Base-by-base conservation (phyloP, 2,888 invertebrate species). In the Platycheirus rosarum region DNA sequence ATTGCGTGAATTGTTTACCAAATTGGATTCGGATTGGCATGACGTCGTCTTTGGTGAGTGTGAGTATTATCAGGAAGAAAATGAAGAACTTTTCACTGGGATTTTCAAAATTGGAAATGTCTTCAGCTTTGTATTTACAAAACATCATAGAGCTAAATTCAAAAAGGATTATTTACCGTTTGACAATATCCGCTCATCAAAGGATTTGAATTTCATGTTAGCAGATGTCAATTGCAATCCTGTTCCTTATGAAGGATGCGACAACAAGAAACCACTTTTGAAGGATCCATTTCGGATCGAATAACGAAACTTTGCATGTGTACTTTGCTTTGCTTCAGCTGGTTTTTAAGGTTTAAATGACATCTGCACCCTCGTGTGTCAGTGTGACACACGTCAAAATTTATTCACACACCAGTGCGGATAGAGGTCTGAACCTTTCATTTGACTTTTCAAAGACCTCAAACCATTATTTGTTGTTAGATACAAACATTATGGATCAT, bases 1-100 rank as follows among this genome's bases (percentile, higher is more conserved):
- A 57, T 26, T 13, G 51, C 73, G 73, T 73, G 78, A 40, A 63
- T 68, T 73, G 73, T 68, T 74, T 79, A 68, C 55, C 62, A 62
- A 78, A 68, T 60, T 44, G 57, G 23, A 49, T 63, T 69, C 26
- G 40, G 20, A 57, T 57, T 4, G 35, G 51, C 18, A 65, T 65
- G 29, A 14, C 44, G n/a, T n/a, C n/a, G 18, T 26, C n/a, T 16
- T 6, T 11, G 1, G 26, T 6, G 20, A 53, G 26, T 11, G 18
- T 48, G 49, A 49, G 14, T 14, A 14, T 26, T 29, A 29, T 55
- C 53, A 37, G 32, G 8, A 55, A 65, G 57, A 68, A 55, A 7
- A 32, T 29, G 7, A 51, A 35, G 55, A 65, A 65, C 32, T 55
- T 63, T 74, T 40, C 8, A 44, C 5, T 8, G 20, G 35, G 26